Evolutionary conservation across 2,113 vertebrate genomes (phyloP), one percentile per base, ranked within the genome.

Genomic region (Periophthalmus modestus): DNA sequence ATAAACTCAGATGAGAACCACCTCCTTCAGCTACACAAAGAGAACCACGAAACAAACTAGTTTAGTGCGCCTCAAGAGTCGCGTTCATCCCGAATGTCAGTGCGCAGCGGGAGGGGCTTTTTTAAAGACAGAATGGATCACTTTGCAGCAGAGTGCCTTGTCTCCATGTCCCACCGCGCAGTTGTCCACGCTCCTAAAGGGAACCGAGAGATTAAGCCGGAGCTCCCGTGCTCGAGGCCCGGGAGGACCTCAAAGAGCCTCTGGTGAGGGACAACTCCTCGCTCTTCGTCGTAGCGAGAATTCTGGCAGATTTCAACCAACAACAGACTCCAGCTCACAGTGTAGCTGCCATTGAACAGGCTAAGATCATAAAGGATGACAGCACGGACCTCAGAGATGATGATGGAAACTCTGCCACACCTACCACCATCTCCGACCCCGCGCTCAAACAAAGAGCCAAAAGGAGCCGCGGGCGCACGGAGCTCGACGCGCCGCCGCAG

Each of bases 131-230:
- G 93, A 89, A 98, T 99, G 95, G 97, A 98, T 94, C 96, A 97
- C 90, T 97, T 98, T 90, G 97, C 97, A 89, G 97, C 97, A 80
- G 96, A 98, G 94, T 99, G 97, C 95, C 96, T 99, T 93, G 97
- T 99, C 89, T 99, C 96, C 61, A 98, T 98, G 96, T 97, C 96
- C 88, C 97, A 92, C 73, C 95, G 95, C 78, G 96, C 95, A 75
- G 85, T 98, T 77, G 95, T 97, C 50, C 96, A 98, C 91, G 88
- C 93, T 72, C 80, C 92, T 52, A 93, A 90, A 55, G 91, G 93
- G 87, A 93, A 92, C 69, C 82, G 91, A 24, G 94, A 94, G 87
- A 82, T 93, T 50, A 94, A 92, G 69, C 91, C 94, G 82, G 94
- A 92, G 74, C 91, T 79, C 78, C 88, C 92, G 76, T 89, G 91